Evolutionary conservation across 2,888 invertebrate species (phyloP).

Genomic region (Lysandra bellargus): DNA sequence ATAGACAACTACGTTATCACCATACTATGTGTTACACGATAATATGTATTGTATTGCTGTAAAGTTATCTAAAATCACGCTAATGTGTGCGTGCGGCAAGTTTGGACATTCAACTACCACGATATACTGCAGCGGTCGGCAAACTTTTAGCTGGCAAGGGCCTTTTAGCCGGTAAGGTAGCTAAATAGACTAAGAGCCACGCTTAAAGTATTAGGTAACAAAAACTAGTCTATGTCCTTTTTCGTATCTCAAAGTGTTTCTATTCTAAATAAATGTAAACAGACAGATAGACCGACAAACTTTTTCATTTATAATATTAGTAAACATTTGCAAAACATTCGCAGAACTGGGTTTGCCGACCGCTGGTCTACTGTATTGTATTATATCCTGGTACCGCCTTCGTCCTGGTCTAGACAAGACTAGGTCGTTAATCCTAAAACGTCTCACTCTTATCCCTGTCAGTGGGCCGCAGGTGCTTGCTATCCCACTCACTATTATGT

Average conservation of each 20-base stretch:
- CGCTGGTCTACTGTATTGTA: neutral
- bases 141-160: too few relatives aligned
- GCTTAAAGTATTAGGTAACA: too few relatives aligned
- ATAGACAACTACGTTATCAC: too few relatives aligned
- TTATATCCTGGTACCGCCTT: conserved; percentile 45
- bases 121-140: too few relatives aligned
- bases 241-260: neutral
- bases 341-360: neutral
- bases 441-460: conserved; percentile 59
- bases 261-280: neutral
- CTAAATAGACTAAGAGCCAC: too few relatives aligned
- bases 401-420: conserved; percentile 57
- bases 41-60: too few relatives aligned
- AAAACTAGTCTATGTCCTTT: too few relatives aligned
- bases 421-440: conserved; percentile 57
- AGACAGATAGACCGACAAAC: neutral
- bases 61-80: too few relatives aligned
- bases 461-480: conserved; percentile 63
- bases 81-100: too few relatives aligned
- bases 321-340: neutral
- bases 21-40: too few relatives aligned
- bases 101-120: too few relatives aligned
- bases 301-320: neutral
- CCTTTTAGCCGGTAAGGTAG: too few relatives aligned
- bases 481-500: conserved; percentile 35